Base-by-base conservation (phyloP, 2,888 invertebrate genomes). In the Thecocarcelia acutangulata region DNA sequence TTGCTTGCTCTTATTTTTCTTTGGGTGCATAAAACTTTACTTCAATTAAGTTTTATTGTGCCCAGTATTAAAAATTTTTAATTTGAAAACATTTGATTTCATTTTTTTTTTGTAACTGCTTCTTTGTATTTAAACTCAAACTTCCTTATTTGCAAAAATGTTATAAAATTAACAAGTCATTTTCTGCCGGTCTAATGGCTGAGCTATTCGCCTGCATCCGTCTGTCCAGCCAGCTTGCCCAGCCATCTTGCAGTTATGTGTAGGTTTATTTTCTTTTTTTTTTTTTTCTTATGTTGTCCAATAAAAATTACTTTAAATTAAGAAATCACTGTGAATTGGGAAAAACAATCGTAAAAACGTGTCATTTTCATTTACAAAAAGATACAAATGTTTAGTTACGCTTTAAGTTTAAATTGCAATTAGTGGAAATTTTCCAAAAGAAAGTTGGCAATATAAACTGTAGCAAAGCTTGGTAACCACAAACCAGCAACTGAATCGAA, bases 291-390 rank as follows among this genome's bases (percentile, higher is more conserved):
- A 15, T 42, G 6, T 19, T 50, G 74, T 74, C 64, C 52, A 59
- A 64, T 44, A 66, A 66, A 78, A 78, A 78, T 66, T 78, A 72
- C 52, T 72, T 72, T 66, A 66, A 66, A 78, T 78, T 78, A 78
- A 78, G 78, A 78, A 78, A 78, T 78, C 78, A 66, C 46, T 59
- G 78, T 72, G 44, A 66, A 72, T 50, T 44, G 56, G 64, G 48
- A n/a, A 72, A 72, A 66, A 58, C 48, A 72, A 78, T 44, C 52
- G 58, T 63, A 59, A 66, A 78, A 78, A 72, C 78, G 78, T 78
- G 78, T 72, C 78, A 78, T 58, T 77, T 72, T 72, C 70, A 78
- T 78, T 78, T 78, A 52, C 63, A 63, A 42, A 48, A 17, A 61
- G 13, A 12, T 21, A 72, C 70, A 72, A 70, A 72, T 78, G 78